phyloP scores from a whole-genome alignment of 2,888 invertebrate species.

The Plemyria rubiginata region DNA sequence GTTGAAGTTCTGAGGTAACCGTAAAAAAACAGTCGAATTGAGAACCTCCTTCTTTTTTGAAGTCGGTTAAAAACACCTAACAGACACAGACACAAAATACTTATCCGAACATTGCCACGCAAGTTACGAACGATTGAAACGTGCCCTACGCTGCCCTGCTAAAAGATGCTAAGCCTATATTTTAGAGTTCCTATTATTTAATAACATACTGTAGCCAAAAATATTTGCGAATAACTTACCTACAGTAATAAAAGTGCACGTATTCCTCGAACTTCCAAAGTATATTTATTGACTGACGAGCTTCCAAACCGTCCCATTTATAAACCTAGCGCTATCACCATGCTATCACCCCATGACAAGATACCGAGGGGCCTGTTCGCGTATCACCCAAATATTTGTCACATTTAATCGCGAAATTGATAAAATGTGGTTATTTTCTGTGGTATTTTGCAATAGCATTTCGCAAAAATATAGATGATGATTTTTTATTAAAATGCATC shows the following conservation, averaged over 20 bases:
- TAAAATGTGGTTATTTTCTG: conserved; percentile 23
- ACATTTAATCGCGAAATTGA: conserved; percentile 40
- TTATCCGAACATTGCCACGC: no score
- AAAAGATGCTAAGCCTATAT: no score
- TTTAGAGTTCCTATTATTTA: no score
- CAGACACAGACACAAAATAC: no score
- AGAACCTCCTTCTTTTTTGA: no score
- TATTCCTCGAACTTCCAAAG: conserved; percentile 25
- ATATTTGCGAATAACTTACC: conserved; percentile 9
- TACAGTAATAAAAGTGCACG: conserved; percentile 10
- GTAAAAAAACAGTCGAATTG: no score
- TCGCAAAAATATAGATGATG: conserved; percentile 23
- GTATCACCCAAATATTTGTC: conserved; percentile 37
- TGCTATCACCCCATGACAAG: conserved; percentile 51
- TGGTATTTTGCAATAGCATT: conserved; percentile 33
- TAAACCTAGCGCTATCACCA: conserved; percentile 54
- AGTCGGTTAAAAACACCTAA: no score
- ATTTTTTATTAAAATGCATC: not conserved
- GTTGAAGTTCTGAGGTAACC: no score
- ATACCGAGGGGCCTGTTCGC: conserved; percentile 54
- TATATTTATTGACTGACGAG: conserved; percentile 43
- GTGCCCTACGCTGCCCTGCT: no score
- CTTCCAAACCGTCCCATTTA: conserved; percentile 47
- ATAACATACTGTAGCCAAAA: not conserved
- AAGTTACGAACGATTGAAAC: no score